Evolutionary conservation across 2,113 vertebrate species (phyloP), one percentile per base, ranked within the genome.

Genomic region (Barnardius zonarius): DNA sequence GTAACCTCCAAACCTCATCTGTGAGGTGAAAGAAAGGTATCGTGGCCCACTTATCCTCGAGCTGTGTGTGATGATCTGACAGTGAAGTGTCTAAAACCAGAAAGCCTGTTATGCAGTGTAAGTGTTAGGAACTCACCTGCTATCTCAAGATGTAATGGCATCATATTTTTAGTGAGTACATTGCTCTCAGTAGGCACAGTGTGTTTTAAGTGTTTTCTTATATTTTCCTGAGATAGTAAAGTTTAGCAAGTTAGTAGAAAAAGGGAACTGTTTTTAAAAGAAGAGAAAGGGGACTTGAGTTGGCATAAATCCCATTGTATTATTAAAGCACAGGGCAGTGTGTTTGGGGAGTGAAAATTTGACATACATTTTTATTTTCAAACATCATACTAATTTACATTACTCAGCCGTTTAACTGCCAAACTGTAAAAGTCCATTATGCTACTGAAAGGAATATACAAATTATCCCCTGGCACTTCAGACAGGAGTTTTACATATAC

Each of bases 351-450:
- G 76, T 77, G 75, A 89, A 74, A 67, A 92, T 93, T 84, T 96
- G 95, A 97, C 93, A 69, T 95, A 63, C 92, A 97, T 95, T 97
- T 98, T 97, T 97, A 96, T 97, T 98, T 98, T 95, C 91, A 92
- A 94, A 83, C 15, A 4, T 96, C 93, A 55, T 76, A 75, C 83
- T 96, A 94, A 96, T 98, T 97, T 94, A 93, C 77, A 83, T 97
- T 96, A 90, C 90, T 97, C 90, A 94, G 77, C 46, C 87, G 68
- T 96, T 98, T 96, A 92, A 86, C 91, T 97, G 97, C 95, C 97
- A 97, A 96, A 97, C 95, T 97, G 93, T 97, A 93, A 73, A 98
- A 97, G 96, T 97, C 97, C 96, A 97, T 98, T 97, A 97, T 3
- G 22, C 76, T 95, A 82, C 96, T 97, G 97, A 97, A 97, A 97